Evolutionary conservation across 2,113 vertebrate species (phyloP).

Genomic region (Strix uralensis): DNA sequence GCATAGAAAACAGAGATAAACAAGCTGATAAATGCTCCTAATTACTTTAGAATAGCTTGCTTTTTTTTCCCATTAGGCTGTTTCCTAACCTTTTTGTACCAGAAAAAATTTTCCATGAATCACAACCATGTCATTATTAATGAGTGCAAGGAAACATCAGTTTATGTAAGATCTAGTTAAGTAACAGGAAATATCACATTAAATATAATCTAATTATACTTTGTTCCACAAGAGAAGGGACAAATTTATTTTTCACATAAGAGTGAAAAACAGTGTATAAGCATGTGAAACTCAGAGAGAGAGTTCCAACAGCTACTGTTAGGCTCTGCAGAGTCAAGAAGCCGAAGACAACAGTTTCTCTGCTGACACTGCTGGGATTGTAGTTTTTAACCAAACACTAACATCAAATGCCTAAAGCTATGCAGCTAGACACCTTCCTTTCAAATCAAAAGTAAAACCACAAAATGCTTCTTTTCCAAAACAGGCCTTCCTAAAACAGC

Average conservation of each 20-base stretch:
- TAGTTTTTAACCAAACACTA: not conserved
- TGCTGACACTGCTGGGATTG: not conserved
- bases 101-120: constrained; percentile 11
- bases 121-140: not conserved
- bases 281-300: not conserved
- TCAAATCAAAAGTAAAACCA: not conserved
- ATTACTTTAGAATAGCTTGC: not conserved
- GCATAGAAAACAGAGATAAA: not conserved
- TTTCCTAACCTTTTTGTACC: not conserved
- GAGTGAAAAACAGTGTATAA: not conserved
- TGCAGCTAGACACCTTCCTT: not conserved
- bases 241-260: not conserved
- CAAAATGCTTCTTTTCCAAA: not conserved
- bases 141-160: not conserved
- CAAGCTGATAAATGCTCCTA: not conserved
- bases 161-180: not conserved
- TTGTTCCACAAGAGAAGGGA: not conserved
- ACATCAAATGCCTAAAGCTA: not conserved
- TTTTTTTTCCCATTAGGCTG: not conserved
- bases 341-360: not conserved
- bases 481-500: not conserved
- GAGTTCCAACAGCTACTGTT: not conserved
- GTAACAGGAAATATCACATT: not conserved
- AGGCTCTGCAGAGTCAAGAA: not conserved
- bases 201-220: not conserved